Evolutionary conservation across 2,797 vertebrate genomes (phyloP).

Genomic region (Lepus oiostolus): DNA sequence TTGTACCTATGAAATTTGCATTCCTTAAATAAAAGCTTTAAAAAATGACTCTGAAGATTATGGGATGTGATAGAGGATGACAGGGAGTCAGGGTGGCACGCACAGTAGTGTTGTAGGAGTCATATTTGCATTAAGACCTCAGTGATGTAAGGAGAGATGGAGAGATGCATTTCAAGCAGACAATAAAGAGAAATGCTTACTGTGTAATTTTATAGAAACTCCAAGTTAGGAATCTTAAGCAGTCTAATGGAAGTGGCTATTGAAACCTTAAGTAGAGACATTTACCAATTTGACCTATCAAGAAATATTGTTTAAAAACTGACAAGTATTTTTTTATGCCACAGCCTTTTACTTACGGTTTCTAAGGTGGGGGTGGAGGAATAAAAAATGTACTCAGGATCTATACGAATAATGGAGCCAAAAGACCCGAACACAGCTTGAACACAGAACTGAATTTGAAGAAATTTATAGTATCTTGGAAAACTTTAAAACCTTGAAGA

Average conservation of each 20-base stretch:
- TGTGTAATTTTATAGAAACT: background rate
- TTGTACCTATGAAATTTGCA: too few relatives aligned
- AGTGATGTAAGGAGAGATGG: background rate
- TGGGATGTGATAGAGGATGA: background rate
- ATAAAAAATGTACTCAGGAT: background rate
- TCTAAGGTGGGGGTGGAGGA: background rate
- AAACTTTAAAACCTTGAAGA: background rate
- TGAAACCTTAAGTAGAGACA: background rate
- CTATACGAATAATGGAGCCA: background rate
- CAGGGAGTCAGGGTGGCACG: fast-evolving
- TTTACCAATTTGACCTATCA: background rate
- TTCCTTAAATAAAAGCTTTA: too few relatives aligned
- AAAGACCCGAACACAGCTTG: background rate
- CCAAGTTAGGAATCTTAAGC: background rate
- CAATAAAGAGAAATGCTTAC: background rate
- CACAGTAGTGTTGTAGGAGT: background rate
- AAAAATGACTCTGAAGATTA: background rate
- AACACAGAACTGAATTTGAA: background rate
- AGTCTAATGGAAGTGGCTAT: background rate
- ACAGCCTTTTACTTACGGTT: background rate
- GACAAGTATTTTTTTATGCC: background rate
- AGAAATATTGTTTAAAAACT: background rate
- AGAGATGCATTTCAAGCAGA: background rate
- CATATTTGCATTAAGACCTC: background rate
- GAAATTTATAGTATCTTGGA: background rate